Evolutionary conservation across 2,113 vertebrate genomes (phyloP).

Genomic region (Gambusia holbrooki): DNA sequence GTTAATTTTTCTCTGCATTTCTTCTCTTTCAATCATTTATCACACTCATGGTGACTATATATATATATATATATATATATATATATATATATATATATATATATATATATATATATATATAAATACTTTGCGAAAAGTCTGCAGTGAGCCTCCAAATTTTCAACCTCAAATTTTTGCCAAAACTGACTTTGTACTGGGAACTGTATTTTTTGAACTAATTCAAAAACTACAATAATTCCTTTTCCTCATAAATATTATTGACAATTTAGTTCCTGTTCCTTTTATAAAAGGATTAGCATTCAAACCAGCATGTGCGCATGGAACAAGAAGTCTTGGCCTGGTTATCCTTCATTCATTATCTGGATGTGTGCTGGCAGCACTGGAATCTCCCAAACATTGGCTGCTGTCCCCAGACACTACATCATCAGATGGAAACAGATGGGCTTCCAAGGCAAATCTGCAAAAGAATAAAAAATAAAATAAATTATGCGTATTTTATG

Average conservation of each 20-base stretch:
- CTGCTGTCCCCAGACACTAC: constrained; percentile 1
- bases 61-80: too few relatives aligned
- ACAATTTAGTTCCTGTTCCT: background rate
- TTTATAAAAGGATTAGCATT: background rate
- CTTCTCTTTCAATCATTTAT: background rate
- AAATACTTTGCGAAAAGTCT: background rate
- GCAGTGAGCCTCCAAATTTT: background rate
- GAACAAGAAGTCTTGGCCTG: background rate
- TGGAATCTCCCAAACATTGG: background rate
- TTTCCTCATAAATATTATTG: background rate
- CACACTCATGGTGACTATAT: background rate
- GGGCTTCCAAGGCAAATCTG: background rate
- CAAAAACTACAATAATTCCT: background rate
- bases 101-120: too few relatives aligned
- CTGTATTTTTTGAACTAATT: background rate
- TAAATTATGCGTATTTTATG: too few relatives aligned
- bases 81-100: too few relatives aligned
- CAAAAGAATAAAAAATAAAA: background rate
- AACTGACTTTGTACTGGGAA: background rate
- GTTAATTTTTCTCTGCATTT: constrained; percentile 5
- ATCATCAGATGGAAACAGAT: constrained; percentile 6
- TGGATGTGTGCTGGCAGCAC: background rate
- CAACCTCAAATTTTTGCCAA: background rate
- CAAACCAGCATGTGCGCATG: background rate
- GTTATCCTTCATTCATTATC: background rate